Conservation (phyloP, 2,888 invertebrate genomes). For the Leucophora obtusa region DNA sequence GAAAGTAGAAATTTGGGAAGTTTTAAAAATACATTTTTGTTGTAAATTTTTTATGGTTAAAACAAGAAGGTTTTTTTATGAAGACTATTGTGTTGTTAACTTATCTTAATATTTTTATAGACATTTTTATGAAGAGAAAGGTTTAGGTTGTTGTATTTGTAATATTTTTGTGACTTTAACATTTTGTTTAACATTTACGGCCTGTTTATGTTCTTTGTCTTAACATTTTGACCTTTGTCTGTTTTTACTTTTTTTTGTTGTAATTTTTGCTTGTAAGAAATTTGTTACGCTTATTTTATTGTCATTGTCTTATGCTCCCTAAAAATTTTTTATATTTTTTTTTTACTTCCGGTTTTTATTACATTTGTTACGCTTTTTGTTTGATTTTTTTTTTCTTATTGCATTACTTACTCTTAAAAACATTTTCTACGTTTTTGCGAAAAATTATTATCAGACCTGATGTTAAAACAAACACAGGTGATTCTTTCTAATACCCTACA, state of each 20-base stretch:
- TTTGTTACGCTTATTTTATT: constrained; percentile 13
- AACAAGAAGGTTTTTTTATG: not conserved
- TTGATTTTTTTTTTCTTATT: constrained; percentile 10
- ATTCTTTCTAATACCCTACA: constrained; percentile 2
- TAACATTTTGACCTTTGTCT: constrained; percentile 33
- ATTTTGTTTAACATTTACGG: constrained; percentile 54
- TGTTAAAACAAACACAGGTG: constrained; percentile 20
- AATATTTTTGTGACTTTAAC: constrained; percentile 27
- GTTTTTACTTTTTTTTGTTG: not conserved
- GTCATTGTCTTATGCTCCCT: not conserved
- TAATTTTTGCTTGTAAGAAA: constrained; percentile 10
- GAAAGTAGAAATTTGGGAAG: not conserved
- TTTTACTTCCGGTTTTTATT: constrained; percentile 32
- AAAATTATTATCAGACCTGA: constrained; percentile 14
- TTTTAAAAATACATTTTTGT: constrained; percentile 13
- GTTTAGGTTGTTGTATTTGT: constrained; percentile 5
- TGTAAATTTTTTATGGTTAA: constrained; percentile 1
- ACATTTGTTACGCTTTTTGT: constrained; percentile 35
- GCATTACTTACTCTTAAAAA: constrained; percentile 26
- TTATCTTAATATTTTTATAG: constrained; percentile 38
- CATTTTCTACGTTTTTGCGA: constrained; percentile 1
- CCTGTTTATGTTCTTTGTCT: constrained; percentile 22
- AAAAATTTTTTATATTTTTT: constrained; percentile 4
- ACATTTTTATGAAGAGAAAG: constrained; percentile 45
- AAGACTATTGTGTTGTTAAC: constrained; percentile 17